These are phyloP conservation scores for Bombus soroeensis DNA, from an alignment of 1,140 invertebrate species.

Conservation along the genomic window DNA sequence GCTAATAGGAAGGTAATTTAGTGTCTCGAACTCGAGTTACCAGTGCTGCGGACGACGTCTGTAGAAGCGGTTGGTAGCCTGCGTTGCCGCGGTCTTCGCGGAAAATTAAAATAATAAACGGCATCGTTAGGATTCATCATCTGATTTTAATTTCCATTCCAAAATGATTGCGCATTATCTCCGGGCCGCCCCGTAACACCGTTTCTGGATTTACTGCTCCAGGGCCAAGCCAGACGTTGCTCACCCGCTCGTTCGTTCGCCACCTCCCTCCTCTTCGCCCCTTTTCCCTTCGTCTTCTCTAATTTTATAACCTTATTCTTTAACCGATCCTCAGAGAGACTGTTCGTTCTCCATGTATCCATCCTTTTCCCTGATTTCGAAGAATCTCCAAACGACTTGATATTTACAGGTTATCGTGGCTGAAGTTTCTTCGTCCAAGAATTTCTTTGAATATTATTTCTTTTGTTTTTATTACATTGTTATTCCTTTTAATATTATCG, in stretches of 20 bases:
- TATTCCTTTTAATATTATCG: too few relatives aligned
- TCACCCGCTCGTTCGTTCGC: conserved; percentile 61
- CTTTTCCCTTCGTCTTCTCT: conserved; percentile 17
- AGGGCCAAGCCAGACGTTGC: conserved; percentile 70
- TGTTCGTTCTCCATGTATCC: not conserved
- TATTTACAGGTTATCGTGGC: not conserved
- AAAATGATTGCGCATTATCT: conserved; percentile 84
- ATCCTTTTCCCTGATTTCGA: not conserved
- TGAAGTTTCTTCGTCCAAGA: too few relatives aligned
- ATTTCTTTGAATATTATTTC: too few relatives aligned
- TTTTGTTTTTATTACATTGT: too few relatives aligned
- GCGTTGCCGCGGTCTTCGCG: conserved; percentile 74
- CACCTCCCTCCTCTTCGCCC: conserved; percentile 48
- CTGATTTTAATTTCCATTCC: conserved; percentile 84
- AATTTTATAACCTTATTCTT: conserved; percentile 34
- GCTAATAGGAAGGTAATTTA: conserved; percentile 84
- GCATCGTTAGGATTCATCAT: conserved; percentile 84
- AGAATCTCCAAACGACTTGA: not conserved
- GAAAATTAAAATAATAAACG: conserved; percentile 84
- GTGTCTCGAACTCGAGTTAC: conserved; percentile 83
- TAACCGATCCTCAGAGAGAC: conserved; percentile 3
- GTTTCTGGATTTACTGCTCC: conserved; percentile 79
- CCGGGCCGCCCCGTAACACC: conserved; percentile 73
- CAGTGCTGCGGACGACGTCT: conserved; percentile 69
- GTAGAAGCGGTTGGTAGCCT: conserved; percentile 53